Conservation (phyloP, 2,113 vertebrate species). For the Brachyhypopomus occidentalis region DNA sequence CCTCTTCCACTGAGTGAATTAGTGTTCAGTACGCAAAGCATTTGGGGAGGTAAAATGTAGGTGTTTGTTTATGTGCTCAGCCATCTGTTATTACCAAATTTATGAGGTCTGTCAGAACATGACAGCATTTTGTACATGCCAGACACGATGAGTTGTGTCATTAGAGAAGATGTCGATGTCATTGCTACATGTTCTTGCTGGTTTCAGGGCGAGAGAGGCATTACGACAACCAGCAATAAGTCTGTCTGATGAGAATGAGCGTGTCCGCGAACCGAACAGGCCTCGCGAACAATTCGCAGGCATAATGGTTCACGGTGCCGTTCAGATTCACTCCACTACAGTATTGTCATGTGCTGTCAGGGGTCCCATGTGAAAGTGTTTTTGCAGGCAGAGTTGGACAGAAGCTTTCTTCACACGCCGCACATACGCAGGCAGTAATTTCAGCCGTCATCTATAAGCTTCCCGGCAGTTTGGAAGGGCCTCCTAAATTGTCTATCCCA, state of each 20-base stretch:
- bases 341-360: not conserved
- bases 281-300: not conserved
- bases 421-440: slow-evolving; percentile 2
- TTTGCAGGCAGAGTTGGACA: not conserved
- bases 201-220: not conserved
- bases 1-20: slow-evolving; percentile 5
- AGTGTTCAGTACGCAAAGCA: not conserved
- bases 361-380: slow-evolving; percentile 38
- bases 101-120: slow-evolving; percentile 16
- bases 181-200: not conserved
- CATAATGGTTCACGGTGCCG: not conserved
- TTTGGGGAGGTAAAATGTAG: slow-evolving; percentile 7
- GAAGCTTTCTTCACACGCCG: slow-evolving; percentile 1
- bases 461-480: not conserved
- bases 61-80: slow-evolving; percentile 24
- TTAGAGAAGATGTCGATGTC: not conserved
- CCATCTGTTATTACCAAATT: not conserved
- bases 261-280: not conserved
- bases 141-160: slow-evolving; percentile 4
- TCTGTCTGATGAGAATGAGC: not conserved
- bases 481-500: not conserved
- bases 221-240: not conserved
- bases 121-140: not conserved
- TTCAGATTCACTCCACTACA: not conserved
- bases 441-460: not conserved